Evolutionary conservation across 2,888 invertebrate genomes (phyloP), one percentile per base, ranked within the genome.

Genomic region (Drosophila rellima): DNA sequence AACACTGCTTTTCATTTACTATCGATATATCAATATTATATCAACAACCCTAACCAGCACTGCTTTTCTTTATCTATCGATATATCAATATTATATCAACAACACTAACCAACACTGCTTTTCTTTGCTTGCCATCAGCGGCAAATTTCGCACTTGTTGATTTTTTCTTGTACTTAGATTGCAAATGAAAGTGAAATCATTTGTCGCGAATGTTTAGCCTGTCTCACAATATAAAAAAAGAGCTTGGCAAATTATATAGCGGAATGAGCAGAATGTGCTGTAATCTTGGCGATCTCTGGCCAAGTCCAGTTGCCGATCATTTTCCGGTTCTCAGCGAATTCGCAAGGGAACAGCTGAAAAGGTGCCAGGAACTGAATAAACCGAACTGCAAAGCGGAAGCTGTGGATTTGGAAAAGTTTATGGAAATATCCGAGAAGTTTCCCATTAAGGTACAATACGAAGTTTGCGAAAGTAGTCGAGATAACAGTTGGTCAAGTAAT

Each of bases 341-440:
- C 67, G 85, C 75, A 0, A 69, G 50, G 11, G 56, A 79, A 50
- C 62, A 89, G 11, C 45, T 92, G 29, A 26, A 70, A 13, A 51
- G 81, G 55, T 90, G 88, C 69, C 65, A 63, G 50, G 26, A 39
- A 0, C 5, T 86, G 6, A 26, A 40, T 5, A 88, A 87, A 51
- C 87, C 90, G 3, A 70, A 63, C 7, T 50, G 75, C 1, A 76
- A 78, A 0, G 0, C 15, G 11, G 31, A 31, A 13, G 54, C 31
- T 31, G 70, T 90, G 29, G 79, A 91, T 31, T 52, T 92, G 1
- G 54, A 75, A 1, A 56, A 77, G 11, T 86, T 91, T 23, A 70
- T 82, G 42, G 23, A 50, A 7, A 52, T 75, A 2, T 92, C 91
- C 0, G 78, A 90, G 0, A 54, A 82, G 8, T 91, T 91, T 68